Evolutionary conservation across 2,888 invertebrate species (phyloP).

Genomic region (Desoria tigrina): DNA sequence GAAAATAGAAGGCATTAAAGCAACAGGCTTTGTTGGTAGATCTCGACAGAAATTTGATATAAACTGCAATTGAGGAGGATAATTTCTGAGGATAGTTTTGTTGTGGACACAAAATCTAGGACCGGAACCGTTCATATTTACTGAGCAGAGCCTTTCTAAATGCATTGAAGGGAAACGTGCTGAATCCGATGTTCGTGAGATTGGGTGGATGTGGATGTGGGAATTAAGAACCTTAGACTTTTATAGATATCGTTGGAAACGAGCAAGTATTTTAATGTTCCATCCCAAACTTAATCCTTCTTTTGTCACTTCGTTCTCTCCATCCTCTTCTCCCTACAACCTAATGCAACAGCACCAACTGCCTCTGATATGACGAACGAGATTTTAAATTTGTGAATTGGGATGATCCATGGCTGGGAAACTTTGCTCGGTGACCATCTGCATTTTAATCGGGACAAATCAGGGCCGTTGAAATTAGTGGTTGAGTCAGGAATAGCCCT

Average conservation of each 20-base stretch:
- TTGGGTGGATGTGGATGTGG: constrained; percentile 25
- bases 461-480: not conserved
- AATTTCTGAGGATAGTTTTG: no score
- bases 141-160: no score
- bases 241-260: not conserved
- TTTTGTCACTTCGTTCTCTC: constrained; percentile 37
- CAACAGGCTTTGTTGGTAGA: no score
- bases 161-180: constrained; percentile 26
- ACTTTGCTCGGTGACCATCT: not conserved
- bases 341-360: no score
- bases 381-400: not conserved
- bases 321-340: constrained; percentile 9
- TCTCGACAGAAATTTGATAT: no score
- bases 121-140: no score
- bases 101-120: no score
- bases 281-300: constrained; percentile 33
- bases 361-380: no score
- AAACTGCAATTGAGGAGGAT: no score
- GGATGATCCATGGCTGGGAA: not conserved
- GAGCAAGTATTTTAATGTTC: not conserved
- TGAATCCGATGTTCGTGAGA: constrained; percentile 34
- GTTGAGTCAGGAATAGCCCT: not conserved
- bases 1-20: no score
- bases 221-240: constrained; percentile 1
- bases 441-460: not conserved